Evolutionary conservation across 2,888 invertebrate species (phyloP), one percentile per base, ranked within the genome.

Genomic region (Idaea aversata): DNA sequence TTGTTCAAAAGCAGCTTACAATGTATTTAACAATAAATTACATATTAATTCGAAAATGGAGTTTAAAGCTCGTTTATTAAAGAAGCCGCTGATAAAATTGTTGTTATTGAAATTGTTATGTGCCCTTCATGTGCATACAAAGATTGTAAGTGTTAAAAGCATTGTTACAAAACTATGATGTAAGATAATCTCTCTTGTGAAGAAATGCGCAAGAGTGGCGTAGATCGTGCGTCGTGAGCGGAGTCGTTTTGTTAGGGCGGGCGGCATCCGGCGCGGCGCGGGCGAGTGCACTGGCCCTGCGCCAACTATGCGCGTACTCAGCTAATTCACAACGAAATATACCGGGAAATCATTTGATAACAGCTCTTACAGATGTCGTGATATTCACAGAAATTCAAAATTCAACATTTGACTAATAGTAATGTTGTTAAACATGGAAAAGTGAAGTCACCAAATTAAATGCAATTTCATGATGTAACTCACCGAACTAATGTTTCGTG

Each of bases 231-330:
- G 64, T 66, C 13, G 62, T 65, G 67, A 66, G 66, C 68, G 64
- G 64, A 57, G 67, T 64, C 67, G 72, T 72, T 64, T 80, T 77
- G 77, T 73, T 70, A 77, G 79, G 76, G 77, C 79, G 80, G 75
- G 74, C 74, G 82, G 85, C 80, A 87, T 88, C 87, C 87, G 86
- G 72, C 66, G 79, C 47, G 77, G 80, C 75, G 74, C 74, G 87
- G 86, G 72, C 66, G 79, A 83, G 79, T 90, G 90, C 90, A 90
- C 75, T 90, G 91, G 91, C 86, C n/a, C 16, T 5, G 70, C 38
- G 84, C 86, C 86, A 86, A 85, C 67, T 77, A 83, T 85, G 84
- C 84, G 84, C 84, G 74, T 77, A 75, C 83, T 76, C 80, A 73
- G 85, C 85, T 84, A 83, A 82, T 81, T 72, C 78, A 74, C 75